Percentiles rank a stretch among this genome's conserved stretches.
Evolutionary conservation across 2,888 invertebrate genomes (phyloP).

Genomic region (Mythimna loreyi): DNA sequence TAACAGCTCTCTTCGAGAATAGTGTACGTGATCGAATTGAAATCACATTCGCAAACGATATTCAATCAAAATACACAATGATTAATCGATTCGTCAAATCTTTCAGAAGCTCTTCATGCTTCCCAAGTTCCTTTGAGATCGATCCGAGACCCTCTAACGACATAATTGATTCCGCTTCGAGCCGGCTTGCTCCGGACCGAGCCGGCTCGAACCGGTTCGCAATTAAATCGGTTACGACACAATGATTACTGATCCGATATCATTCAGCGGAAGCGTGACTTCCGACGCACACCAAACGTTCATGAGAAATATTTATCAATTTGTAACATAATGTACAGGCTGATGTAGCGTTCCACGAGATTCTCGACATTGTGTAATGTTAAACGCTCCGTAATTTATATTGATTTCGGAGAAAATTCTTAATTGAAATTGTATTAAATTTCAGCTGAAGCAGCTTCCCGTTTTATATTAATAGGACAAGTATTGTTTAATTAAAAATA

Average conservation of each 20-base stretch:
- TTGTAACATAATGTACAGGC: neutral
- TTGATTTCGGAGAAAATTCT: slow-evolving; percentile 24
- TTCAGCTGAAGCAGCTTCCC: neutral
- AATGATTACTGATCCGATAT: slow-evolving; percentile 42
- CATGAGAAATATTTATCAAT: slow-evolving; percentile 17
- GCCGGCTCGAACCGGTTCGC: slow-evolving; percentile 4
- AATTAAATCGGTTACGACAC: slow-evolving; percentile 38
- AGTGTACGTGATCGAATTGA: neutral
- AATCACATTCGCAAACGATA: slow-evolving; percentile 2
- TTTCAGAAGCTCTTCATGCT: slow-evolving; percentile 1
- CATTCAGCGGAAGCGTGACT: neutral
- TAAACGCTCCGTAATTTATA: neutral
- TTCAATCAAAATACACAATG: slow-evolving; percentile 13
- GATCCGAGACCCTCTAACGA: slow-evolving; percentile 19
- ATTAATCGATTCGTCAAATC: slow-evolving; percentile 31
- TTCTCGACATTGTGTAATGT: slow-evolving; percentile 8
- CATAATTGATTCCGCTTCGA: slow-evolving; percentile 49
- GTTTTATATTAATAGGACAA: neutral
- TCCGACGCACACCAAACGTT: slow-evolving; percentile 8
- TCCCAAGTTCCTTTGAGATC: slow-evolving; percentile 31
- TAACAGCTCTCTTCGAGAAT: neutral
- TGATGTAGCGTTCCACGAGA: neutral
- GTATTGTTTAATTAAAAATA: neutral
- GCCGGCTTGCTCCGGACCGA: slow-evolving; percentile 23
- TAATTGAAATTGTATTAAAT: slow-evolving; percentile 11